A percentile compares a stretch with the other conserved stretches of the same genome.
phyloP scores from a whole-genome alignment of 2,113 vertebrate genomes.

The Telmatochromis brichardi region DNA sequence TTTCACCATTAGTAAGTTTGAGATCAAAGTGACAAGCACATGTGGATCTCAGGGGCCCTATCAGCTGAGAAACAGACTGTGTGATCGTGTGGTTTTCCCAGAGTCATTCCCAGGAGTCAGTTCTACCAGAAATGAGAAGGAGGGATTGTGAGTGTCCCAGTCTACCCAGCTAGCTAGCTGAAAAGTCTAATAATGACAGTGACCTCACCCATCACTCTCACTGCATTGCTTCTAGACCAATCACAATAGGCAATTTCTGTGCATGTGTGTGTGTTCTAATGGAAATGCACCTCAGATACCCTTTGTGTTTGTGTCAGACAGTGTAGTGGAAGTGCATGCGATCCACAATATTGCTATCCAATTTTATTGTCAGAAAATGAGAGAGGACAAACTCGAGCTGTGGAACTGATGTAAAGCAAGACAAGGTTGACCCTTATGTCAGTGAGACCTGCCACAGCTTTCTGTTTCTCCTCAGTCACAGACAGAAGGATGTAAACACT shows the following conservation, averaged over 20 bases:
- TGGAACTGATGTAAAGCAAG: slow-evolving; percentile 24
- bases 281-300: not conserved
- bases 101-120: slow-evolving; percentile 8
- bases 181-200: slow-evolving; percentile 45
- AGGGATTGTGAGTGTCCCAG: slow-evolving; percentile 27
- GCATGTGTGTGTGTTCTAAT: not conserved
- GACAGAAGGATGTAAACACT: not conserved
- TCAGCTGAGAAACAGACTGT: slow-evolving; percentile 36
- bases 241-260: slow-evolving; percentile 1
- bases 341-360: not conserved
- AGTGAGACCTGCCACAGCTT: not conserved
- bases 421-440: slow-evolving; percentile 12
- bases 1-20: slow-evolving; percentile 18
- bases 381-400: not conserved
- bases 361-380: slow-evolving; percentile 27
- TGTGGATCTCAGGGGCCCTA: slow-evolving; percentile 27
- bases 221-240: slow-evolving; percentile 19
- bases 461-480: slow-evolving; percentile 3
- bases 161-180: slow-evolving; percentile 4
- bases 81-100: slow-evolving; percentile 33
- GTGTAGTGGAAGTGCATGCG: not conserved
- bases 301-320: not conserved
- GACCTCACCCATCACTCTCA: slow-evolving; percentile 21
- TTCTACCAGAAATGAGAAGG: slow-evolving; percentile 43
- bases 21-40: slow-evolving; percentile 12